Conservation (phyloP, 2,113 vertebrate species). For the Dicrurus megarhynchus region DNA sequence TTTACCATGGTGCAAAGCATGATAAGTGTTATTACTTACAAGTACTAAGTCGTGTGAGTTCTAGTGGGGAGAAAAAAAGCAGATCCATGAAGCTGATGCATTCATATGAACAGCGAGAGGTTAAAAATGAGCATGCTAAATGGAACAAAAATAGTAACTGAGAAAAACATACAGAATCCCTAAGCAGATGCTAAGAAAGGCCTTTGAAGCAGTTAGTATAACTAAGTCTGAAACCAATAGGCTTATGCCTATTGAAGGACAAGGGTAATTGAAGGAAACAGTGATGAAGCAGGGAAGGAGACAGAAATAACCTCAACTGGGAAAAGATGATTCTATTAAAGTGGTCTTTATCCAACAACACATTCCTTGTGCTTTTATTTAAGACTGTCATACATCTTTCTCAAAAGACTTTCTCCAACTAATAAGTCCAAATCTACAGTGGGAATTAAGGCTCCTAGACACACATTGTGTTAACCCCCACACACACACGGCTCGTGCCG, state of each 20-base stretch:
- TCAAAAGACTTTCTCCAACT: constrained; percentile 34
- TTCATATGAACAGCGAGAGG: constrained; percentile 35
- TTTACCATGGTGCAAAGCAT: not conserved
- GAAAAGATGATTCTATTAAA: constrained; percentile 64
- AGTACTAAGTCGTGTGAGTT: not conserved
- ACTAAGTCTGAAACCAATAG: constrained; percentile 67
- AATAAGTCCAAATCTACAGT: not conserved
- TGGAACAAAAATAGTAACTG: constrained; percentile 52
- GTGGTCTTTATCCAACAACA: constrained; percentile 62
- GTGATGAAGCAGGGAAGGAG: constrained; percentile 56
- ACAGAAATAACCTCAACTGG: constrained; percentile 59
- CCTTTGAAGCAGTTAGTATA: constrained; percentile 61
- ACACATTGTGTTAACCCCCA: not conserved
- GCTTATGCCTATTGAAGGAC: constrained; percentile 60
- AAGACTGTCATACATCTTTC: constrained; percentile 50
- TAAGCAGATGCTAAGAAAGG: constrained; percentile 54
- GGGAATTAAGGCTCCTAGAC: not conserved
- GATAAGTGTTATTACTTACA: not conserved
- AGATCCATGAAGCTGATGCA: not conserved
- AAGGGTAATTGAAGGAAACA: constrained; percentile 68
- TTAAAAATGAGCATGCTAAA: constrained; percentile 58
- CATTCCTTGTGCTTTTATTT: constrained; percentile 60
- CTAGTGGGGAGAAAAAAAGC: not conserved
- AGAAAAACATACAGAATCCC: constrained; percentile 55
- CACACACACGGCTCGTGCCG: not conserved